A percentile compares a stretch with the other conserved stretches of the same genome.
Evolutionary conservation across 2,113 vertebrate species (phyloP).

Genomic region (Lepus americanus): DNA sequence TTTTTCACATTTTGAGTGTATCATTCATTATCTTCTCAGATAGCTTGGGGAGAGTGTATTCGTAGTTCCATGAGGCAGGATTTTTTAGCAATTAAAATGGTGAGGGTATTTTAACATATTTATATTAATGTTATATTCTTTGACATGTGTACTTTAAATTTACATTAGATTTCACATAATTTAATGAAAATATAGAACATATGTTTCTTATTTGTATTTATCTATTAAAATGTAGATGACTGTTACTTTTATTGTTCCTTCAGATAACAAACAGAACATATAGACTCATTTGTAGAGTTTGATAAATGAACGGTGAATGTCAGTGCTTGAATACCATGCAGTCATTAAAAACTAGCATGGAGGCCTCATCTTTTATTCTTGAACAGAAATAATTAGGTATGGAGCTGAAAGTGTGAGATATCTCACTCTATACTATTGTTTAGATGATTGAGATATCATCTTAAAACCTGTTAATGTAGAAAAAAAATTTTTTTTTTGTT

Average conservation of each 20-base stretch:
- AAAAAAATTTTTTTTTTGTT: too few relatives aligned
- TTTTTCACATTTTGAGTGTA: background rate
- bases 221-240: background rate
- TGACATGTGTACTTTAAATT: background rate
- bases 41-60: background rate
- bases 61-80: background rate
- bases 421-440: background rate
- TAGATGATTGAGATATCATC: background rate
- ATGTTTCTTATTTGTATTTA: background rate
- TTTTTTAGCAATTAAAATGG: background rate
- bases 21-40: background rate
- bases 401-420: background rate
- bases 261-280: background rate
- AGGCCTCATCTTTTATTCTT: background rate
- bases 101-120: background rate
- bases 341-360: background rate
- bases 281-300: background rate
- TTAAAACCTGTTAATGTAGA: background rate
- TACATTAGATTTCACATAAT: background rate
- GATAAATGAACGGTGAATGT: background rate
- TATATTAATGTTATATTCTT: background rate
- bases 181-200: background rate
- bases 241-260: background rate
- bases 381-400: background rate
- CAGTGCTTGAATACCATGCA: background rate